Percentiles rank a stretch among this genome's conserved stretches.
Conservation (phyloP, 1,140 invertebrate species). For the Drosophila dunni region DNA sequence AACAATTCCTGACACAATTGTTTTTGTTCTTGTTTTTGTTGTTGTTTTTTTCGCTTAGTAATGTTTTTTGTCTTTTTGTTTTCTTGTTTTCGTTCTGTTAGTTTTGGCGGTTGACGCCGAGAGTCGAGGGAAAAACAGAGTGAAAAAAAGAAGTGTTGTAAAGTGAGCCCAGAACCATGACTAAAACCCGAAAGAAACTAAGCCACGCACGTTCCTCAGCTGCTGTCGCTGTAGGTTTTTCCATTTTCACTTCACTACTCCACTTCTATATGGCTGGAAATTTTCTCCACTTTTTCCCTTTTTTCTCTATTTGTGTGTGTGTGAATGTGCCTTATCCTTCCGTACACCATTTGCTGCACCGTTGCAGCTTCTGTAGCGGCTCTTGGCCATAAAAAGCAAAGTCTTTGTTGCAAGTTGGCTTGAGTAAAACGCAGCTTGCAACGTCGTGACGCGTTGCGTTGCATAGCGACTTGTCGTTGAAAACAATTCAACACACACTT, state of each 20-base stretch:
- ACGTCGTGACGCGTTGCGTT: not conserved
- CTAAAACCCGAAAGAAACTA: conserved; percentile 4
- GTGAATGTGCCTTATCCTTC: conserved; percentile 7
- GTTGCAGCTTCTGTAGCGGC: conserved; percentile 49
- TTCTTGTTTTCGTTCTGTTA: conserved; percentile 22
- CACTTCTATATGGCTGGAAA: not conserved
- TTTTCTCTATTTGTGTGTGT: not conserved
- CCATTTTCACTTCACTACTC: conserved; percentile 1
- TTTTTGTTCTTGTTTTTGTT: conserved; percentile 7
- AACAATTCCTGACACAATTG: conserved; percentile 68
- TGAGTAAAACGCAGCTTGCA: conserved; percentile 63
- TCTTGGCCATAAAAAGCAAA: conserved; percentile 39
- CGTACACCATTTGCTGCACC: conserved; percentile 40
- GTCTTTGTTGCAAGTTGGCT: conserved; percentile 62
- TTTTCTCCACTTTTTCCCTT: not conserved
- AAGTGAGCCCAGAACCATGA: not conserved
- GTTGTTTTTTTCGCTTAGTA: conserved; percentile 31
- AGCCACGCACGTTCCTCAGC: conserved; percentile 41
- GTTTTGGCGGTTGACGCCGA: conserved; percentile 39
- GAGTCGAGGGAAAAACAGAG: conserved; percentile 6
- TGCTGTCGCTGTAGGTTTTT: conserved; percentile 3
- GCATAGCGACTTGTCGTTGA: conserved; percentile 22
- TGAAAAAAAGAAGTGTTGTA: conserved; percentile 3
- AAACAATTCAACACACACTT: conserved; percentile 63
- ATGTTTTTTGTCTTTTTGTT: conserved; percentile 28